phyloP scores from a whole-genome alignment of 2,888 invertebrate species.

The Mylabris sibirica region DNA sequence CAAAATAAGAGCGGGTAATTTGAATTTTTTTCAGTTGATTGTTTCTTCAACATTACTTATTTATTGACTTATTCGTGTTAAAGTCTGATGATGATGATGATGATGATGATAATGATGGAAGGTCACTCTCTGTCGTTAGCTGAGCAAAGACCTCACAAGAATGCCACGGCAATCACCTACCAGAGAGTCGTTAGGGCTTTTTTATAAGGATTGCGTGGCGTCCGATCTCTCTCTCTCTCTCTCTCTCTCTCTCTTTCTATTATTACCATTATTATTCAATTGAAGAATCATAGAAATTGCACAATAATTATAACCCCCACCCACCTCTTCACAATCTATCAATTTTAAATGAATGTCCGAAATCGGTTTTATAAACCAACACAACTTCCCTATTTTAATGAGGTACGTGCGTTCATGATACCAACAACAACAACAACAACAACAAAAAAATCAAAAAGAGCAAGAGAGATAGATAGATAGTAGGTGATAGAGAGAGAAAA shows the following conservation, averaged over 20 bases:
- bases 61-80: background rate
- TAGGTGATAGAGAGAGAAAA: too few species aligned
- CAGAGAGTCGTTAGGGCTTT: slow-evolving; percentile 13
- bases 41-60: too few species aligned
- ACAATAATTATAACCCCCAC: background rate
- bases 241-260: background rate
- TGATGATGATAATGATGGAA: slow-evolving; percentile 20
- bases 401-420: slow-evolving; percentile 57
- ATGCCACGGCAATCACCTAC: slow-evolving; percentile 28
- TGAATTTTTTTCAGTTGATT: background rate
- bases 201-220: slow-evolving; percentile 6
- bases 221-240: background rate
- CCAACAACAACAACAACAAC: slow-evolving; percentile 21
- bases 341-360: background rate
- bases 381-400: slow-evolving; percentile 47
- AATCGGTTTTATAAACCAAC: background rate
- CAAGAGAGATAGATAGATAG: slow-evolving; percentile 34
- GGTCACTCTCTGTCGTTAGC: slow-evolving; percentile 32
- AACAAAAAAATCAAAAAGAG: slow-evolving; percentile 13
- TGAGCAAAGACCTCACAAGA: slow-evolving; percentile 37
- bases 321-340: background rate
- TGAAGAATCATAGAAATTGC: background rate
- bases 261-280: background rate
- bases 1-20: background rate
- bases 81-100: slow-evolving; percentile 1